Percentiles rank a stretch among this genome's conserved stretches.
These are phyloP conservation scores for Nephotettix cincticeps DNA, from an alignment of 1,140 invertebrate genomes.

Conservation along the genomic window DNA sequence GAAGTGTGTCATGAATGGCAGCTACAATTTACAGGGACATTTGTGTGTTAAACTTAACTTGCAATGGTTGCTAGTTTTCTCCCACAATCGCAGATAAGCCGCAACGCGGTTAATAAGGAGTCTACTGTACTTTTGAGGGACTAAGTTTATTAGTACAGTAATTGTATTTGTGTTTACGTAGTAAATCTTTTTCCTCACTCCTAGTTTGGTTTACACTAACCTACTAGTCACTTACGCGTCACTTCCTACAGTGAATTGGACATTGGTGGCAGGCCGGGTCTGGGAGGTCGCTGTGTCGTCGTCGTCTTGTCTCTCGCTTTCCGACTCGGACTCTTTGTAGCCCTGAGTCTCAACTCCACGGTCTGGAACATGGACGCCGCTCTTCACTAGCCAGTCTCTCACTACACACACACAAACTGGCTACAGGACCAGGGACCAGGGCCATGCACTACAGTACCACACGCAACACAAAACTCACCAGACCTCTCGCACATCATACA, in stretches of 20 bases:
- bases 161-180: too few species aligned
- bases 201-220: too few species aligned
- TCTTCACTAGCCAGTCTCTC: background rate
- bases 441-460: background rate
- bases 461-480: background rate
- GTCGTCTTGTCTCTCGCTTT: slow-evolving; percentile 48
- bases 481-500: too few species aligned
- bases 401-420: slow-evolving; percentile 29
- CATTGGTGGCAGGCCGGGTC: slow-evolving; percentile 36
- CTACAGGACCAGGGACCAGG: slow-evolving; percentile 23
- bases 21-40: too few species aligned
- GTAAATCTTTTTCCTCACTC: too few species aligned
- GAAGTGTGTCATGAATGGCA: too few species aligned
- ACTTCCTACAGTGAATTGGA: slow-evolving; percentile 48
- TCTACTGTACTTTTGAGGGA: too few species aligned
- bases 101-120: too few species aligned
- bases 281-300: slow-evolving; percentile 40
- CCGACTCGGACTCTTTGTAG: slow-evolving; percentile 47
- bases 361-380: slow-evolving; percentile 19
- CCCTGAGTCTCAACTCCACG: slow-evolving; percentile 23
- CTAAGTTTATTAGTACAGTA: too few species aligned
- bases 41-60: too few species aligned
- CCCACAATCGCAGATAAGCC: too few species aligned
- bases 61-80: too few species aligned
- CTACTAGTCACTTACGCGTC: slow-evolving; percentile 40